These are phyloP conservation scores for Entomyzon cyanotis DNA, from an alignment of 2,113 vertebrate species.

Conservation along the genomic window DNA sequence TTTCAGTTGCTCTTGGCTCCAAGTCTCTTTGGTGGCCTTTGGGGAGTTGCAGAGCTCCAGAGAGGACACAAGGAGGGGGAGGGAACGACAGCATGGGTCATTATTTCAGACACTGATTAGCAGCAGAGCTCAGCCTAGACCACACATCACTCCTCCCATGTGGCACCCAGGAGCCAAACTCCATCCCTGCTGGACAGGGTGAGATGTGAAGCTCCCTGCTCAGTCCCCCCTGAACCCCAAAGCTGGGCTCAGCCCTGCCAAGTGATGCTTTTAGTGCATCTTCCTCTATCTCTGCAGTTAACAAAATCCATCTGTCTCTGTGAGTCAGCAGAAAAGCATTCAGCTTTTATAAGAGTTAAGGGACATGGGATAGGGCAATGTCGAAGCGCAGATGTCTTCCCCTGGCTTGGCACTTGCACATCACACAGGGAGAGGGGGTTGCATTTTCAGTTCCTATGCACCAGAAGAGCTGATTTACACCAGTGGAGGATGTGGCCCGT, in stretches of 20 bases:
- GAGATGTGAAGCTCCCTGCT: not conserved
- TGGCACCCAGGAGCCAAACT: not conserved
- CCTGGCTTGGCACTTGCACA: not conserved
- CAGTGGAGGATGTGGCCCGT: not conserved
- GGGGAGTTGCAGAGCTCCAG: not conserved
- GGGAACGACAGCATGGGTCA: not conserved
- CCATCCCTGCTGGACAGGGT: not conserved
- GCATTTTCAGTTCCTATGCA: not conserved
- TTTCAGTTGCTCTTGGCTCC: not conserved
- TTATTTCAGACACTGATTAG: not conserved
- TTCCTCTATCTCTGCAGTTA: slow-evolving; percentile 32
- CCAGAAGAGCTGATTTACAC: not conserved
- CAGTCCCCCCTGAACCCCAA: not conserved
- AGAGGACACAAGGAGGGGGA: not conserved
- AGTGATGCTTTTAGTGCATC: not conserved
- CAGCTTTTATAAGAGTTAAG: slow-evolving; percentile 33
- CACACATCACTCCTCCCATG: not conserved
- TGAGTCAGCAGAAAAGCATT: slow-evolving; percentile 66
- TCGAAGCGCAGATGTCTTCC: not conserved
- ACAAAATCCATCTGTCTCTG: slow-evolving; percentile 52
- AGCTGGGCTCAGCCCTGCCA: rapidly evolving
- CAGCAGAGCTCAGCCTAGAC: not conserved
- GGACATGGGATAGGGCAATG: slow-evolving; percentile 21
- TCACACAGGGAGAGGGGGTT: not conserved
- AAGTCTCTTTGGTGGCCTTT: not conserved